Evolutionary conservation across 2,113 vertebrate species (phyloP).

Genomic region (Cololabis saira): DNA sequence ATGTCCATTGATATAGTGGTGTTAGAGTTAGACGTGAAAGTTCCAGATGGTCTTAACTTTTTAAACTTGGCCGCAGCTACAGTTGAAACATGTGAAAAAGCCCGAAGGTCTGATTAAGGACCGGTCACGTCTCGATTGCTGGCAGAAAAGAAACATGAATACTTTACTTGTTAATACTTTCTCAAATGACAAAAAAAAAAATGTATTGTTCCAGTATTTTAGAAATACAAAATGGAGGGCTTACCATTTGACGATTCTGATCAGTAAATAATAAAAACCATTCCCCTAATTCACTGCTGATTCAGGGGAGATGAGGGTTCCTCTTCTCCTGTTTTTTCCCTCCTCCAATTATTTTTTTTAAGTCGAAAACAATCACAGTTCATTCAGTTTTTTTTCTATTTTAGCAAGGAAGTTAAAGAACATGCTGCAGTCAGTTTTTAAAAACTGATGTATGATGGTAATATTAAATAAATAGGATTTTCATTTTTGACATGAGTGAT

Average conservation of each 20-base stretch:
- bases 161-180: not conserved
- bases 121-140: not conserved
- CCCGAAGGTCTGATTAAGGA: not conserved
- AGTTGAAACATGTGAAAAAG: slow-evolving; percentile 2
- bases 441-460: too few relatives aligned
- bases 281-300: not conserved
- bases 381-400: too few relatives aligned
- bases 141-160: slow-evolving; percentile 5
- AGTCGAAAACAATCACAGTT: too few relatives aligned
- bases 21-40: slow-evolving; percentile 14
- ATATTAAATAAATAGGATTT: too few relatives aligned
- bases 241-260: slow-evolving; percentile 4
- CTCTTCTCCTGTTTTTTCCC: too few relatives aligned
- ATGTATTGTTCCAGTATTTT: not conserved
- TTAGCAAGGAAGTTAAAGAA: too few relatives aligned
- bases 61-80: slow-evolving; percentile 5
- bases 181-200: too few relatives aligned
- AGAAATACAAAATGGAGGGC: slow-evolving; percentile 20
- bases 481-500: too few relatives aligned
- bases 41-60: slow-evolving; percentile 18
- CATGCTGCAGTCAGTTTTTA: too few relatives aligned
- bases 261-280: not conserved
- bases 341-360: not conserved
- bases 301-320: too few relatives aligned
- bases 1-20: slow-evolving; percentile 33